Percentiles rank a stretch among this genome's conserved stretches.
Conservation (phyloP, 2,797 vertebrate genomes). For the Dendrocincla fuliginosa region DNA sequence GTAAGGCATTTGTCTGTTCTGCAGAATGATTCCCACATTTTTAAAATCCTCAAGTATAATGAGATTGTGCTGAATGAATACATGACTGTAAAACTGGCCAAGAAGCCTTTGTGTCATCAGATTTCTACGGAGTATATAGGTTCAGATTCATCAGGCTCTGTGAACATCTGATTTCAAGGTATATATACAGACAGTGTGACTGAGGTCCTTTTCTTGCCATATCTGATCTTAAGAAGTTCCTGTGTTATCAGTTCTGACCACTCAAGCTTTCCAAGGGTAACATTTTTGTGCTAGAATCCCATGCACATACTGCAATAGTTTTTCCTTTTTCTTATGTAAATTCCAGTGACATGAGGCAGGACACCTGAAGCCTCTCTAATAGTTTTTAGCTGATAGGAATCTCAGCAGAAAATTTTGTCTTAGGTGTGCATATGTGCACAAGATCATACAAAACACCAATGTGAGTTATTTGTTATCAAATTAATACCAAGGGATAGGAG, state of each 20-base stretch:
- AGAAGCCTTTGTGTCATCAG: not conserved
- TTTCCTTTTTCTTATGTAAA: not conserved
- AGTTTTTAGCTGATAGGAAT: not conserved
- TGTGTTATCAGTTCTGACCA: not conserved
- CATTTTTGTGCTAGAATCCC: not conserved
- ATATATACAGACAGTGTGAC: not conserved
- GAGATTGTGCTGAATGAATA: not conserved
- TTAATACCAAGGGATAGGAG: not conserved
- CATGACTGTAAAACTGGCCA: not conserved
- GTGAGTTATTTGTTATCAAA: not conserved
- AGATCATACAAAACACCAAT: not conserved
- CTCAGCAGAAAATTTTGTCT: not conserved
- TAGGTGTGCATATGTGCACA: accelerated
- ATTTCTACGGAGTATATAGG: not conserved
- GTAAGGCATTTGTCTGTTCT: not conserved
- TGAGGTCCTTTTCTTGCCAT: not conserved
- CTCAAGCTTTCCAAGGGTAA: not conserved
- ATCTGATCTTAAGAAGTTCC: not conserved
- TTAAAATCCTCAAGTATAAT: not conserved
- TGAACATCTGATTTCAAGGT: not conserved
- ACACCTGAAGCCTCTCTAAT: not conserved
- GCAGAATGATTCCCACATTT: not conserved
- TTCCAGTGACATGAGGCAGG: not conserved
- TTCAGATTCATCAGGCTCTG: not conserved
- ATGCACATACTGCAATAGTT: not conserved